Base-by-base conservation (phyloP, 2,797 vertebrate genomes). In the Propithecus deckenii region DNA sequence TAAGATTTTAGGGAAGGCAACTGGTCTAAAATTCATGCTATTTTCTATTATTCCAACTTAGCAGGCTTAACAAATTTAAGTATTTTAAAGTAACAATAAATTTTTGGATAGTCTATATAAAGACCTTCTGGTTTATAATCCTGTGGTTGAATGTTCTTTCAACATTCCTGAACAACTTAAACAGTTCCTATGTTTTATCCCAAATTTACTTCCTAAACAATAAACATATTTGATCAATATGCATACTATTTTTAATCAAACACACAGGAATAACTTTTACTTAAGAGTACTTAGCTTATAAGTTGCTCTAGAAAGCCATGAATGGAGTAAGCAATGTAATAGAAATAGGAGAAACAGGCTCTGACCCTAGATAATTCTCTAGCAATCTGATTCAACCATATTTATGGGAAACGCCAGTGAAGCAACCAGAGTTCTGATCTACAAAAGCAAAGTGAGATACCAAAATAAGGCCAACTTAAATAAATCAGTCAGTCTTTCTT, bases 171-270 rank as follows among this genome's bases (percentile, higher is more conserved):
- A 96, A 57, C 46, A 91, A 91, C 12, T 65, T 85, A 96, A 61
- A 65, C 13, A 75, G 67, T 35, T 41, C 20, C 84, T 93, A 32
- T 63, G 25, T 50, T 96, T 90, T 57, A 74, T 20, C 23, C 4
- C 8, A 93, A 92, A 89, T 65, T 91, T 90, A 76, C 25, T 87
- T 95, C 86, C 63, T 95, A 86, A 96, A 91, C 23, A 96, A 79
- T 72, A 86, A 93, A 86, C 4, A 67, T 43, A 93, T 78, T 88
- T 92, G 46, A 81, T 48, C n/a, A 75, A 75, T 46, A 41, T n/a
- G 30, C 22, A 12, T 72, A 93, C 61, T 41, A 91, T 91, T 93
- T 93, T 69, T 93, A 72, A 90, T 81, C 35, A 92, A 94, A 80
- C 57, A 96, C n/a, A 80, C 4, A 85, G 65, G 18, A 23, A 28